phyloP scores from a whole-genome alignment of 2,113 vertebrate species.

The Phylloscopus trochilus region DNA sequence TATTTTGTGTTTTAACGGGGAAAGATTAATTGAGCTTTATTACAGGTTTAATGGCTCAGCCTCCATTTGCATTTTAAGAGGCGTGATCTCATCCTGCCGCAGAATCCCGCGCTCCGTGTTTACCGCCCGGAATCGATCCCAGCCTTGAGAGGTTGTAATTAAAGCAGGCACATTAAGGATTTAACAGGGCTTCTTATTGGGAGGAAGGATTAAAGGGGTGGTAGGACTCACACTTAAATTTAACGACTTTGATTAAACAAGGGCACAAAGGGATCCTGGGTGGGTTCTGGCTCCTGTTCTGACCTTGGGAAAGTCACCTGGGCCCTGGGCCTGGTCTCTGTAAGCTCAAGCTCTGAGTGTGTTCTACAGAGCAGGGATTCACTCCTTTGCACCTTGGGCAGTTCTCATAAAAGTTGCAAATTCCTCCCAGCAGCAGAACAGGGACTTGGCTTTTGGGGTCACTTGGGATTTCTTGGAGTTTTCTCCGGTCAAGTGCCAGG shows the following conservation, averaged over 20 bases:
- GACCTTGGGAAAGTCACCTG: constrained; percentile 45
- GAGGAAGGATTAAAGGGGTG: constrained; percentile 56
- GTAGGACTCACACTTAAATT: constrained; percentile 40
- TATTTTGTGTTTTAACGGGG: constrained; percentile 48
- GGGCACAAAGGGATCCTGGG: neutral
- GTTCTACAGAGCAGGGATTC: neutral
- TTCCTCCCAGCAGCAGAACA: fast-evolving
- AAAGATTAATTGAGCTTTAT: constrained; percentile 67
- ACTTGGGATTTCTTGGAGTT: neutral
- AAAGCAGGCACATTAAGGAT: constrained; percentile 61
- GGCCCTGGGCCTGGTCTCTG: neutral
- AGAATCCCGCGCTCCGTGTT: constrained; percentile 35
- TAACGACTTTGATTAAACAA: constrained; percentile 54
- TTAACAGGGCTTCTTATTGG: constrained; percentile 63
- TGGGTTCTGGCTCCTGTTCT: neutral
- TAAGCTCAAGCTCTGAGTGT: fast-evolving
- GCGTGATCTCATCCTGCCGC: constrained; percentile 35
- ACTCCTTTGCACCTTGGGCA: neutral
- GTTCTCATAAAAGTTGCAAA: neutral
- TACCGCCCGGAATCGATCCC: constrained; percentile 48
- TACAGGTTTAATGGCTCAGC: constrained; percentile 49
- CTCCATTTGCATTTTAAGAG: constrained; percentile 66
- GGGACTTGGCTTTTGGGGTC: neutral
- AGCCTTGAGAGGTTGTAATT: constrained; percentile 59
- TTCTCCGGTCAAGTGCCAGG: neutral